A percentile compares a stretch with the other conserved stretches of the same genome.
Evolutionary conservation across 2,113 vertebrate species (phyloP).

Genomic region (Eolophus roseicapilla): DNA sequence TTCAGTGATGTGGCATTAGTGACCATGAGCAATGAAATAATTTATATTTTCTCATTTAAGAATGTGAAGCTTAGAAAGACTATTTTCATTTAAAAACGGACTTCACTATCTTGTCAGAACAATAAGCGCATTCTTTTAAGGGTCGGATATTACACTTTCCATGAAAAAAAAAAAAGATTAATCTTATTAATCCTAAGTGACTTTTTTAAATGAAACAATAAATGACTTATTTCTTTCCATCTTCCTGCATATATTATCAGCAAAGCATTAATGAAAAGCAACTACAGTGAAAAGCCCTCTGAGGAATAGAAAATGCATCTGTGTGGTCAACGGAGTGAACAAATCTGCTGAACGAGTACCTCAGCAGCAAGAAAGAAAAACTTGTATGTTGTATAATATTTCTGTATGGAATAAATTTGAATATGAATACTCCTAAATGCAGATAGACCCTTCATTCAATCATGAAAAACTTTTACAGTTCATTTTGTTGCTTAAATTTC

Average conservation of each 20-base stretch:
- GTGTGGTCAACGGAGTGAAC: not conserved
- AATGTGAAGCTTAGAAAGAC: not conserved
- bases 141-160: not conserved
- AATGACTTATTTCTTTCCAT: conserved; percentile 15
- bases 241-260: not conserved
- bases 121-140: conserved; percentile 1
- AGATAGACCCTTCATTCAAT: not conserved
- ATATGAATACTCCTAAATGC: not conserved
- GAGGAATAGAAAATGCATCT: not conserved
- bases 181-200: conserved; percentile 15
- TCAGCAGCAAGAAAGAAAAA: not conserved
- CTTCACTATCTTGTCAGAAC: not conserved
- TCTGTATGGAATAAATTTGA: not conserved
- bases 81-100: not conserved
- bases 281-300: not conserved
- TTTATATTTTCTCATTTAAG: not conserved
- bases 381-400: not conserved
- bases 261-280: conserved; percentile 5
- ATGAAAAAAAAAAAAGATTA: not conserved
- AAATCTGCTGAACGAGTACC: not conserved
- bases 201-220: conserved; percentile 28
- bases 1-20: not conserved
- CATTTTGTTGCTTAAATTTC: not conserved
- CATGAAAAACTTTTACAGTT: not conserved
- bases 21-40: not conserved